A percentile compares a stretch with the other conserved stretches of the same genome.
Evolutionary conservation across 2,797 vertebrate genomes (phyloP).

Genomic region (Propithecus deckenii): DNA sequence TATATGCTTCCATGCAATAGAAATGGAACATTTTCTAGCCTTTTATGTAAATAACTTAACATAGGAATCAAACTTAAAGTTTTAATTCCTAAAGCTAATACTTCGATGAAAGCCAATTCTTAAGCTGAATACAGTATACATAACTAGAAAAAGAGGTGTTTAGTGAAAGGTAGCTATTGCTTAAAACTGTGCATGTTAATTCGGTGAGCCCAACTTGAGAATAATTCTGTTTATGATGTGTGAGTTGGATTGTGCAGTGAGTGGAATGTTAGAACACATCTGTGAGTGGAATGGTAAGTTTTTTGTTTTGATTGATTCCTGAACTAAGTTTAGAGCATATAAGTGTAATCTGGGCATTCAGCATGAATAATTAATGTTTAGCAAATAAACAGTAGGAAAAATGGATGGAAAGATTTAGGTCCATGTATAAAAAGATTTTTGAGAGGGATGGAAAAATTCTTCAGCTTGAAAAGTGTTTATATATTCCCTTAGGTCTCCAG

Average conservation of each 20-base stretch:
- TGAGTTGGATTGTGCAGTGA: neutral
- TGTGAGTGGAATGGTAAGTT: neutral
- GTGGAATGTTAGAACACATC: neutral
- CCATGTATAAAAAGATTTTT: neutral
- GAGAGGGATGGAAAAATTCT: neutral
- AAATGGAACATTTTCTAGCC: neutral
- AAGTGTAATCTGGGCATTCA: neutral
- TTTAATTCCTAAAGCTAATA: neutral
- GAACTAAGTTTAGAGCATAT: neutral
- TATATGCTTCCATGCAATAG: neutral
- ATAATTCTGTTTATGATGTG: neutral
- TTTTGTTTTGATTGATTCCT: neutral
- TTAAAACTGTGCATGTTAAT: neutral
- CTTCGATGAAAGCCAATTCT: slow-evolving; percentile 42
- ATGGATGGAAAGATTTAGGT: neutral
- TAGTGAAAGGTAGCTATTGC: neutral
- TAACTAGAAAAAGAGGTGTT: neutral
- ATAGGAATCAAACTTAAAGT: neutral
- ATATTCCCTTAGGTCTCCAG: neutral
- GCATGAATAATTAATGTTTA: slow-evolving; percentile 26
- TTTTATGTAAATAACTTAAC: slow-evolving; percentile 5
- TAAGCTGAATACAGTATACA: neutral
- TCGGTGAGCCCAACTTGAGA: neutral
- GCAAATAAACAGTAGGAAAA: neutral
- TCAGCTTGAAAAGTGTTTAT: neutral